Evolutionary conservation across 2,113 vertebrate species (phyloP), one percentile per base, ranked within the genome.

Genomic region (Mellivora capensis): DNA sequence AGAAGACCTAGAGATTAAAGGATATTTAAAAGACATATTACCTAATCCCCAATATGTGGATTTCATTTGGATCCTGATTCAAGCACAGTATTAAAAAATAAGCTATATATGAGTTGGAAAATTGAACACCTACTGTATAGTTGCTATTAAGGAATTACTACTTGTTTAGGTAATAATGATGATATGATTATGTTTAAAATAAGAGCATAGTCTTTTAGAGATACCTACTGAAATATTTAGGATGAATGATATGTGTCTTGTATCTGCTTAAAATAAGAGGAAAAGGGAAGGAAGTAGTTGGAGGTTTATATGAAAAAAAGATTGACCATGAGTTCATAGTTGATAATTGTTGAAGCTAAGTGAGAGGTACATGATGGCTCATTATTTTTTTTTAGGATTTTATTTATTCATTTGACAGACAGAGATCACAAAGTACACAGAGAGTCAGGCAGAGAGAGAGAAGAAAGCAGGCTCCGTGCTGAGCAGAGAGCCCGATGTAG

Each of bases 221-320:
- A 84, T 89, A 76, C 4, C 20, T 93, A 89, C 37, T 49, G 59
- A 79, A 90, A 79, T 84, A 91, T 71, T 93, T 69, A 93, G 34
- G 62, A 72, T 72, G 42, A 85, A 72, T 96, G 39, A 52, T 67
- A 85, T 37, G 29, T 93, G 29, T 69, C 52, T 69, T 61, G 34
- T 25, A 86, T 62, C 57, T 93, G 23, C 52, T 72, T 86, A 94
- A 95, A 95, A 77, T 95, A 80, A 85, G 44, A 80, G 42, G n/a
- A 37, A 37, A 90, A 62, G 49, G 31, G 42, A 83, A 9, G 59
- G 47, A 59, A 86, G 15, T 93, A 29, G n/a, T 52, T 72, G 21
- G n/a, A 52, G 54, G 23, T 85, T 90, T 72, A 72, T 23, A 93
- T 90, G 80, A 57, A 94, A 67, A 67, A 85, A 47, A 91, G 7